These are phyloP conservation scores for Agriopis leucophaearia DNA, from an alignment of 2,888 invertebrate genomes.

Conservation along the genomic window DNA sequence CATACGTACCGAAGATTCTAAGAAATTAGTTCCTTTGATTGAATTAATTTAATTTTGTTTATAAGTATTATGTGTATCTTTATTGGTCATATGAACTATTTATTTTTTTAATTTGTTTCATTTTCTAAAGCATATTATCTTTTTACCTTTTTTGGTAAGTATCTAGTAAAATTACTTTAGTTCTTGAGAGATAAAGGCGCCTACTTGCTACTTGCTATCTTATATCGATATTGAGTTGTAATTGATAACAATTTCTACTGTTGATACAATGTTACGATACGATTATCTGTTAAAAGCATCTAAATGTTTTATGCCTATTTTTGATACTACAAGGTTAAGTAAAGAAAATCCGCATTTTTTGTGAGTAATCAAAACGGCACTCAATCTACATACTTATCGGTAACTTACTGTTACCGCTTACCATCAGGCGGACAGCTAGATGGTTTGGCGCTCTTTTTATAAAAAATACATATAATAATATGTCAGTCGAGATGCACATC, in stretches of 20 bases:
- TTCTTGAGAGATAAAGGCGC: slow-evolving; percentile 13
- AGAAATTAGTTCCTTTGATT: no score
- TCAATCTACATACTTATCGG: neutral
- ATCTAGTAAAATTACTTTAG: slow-evolving; percentile 9
- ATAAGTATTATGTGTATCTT: no score
- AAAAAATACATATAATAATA: no score
- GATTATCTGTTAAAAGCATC: slow-evolving; percentile 12
- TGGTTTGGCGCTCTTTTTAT: no score
- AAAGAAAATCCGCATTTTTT: neutral
- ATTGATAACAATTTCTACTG: slow-evolving; percentile 29
- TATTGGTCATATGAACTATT: no score
- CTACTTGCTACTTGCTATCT: slow-evolving; percentile 9
- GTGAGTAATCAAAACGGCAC: neutral
- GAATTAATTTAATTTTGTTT: no score
- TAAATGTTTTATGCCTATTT: slow-evolving; percentile 6
- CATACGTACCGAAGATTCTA: no score
- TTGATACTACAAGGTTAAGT: neutral
- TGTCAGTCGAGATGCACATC: no score
- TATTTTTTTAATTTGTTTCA: neutral
- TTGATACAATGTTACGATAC: slow-evolving; percentile 1
- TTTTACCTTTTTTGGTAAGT: neutral
- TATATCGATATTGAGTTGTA: slow-evolving; percentile 17
- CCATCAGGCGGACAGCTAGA: no score
- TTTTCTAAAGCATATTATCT: neutral
- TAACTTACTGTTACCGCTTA: neutral